phyloP scores from a whole-genome alignment of 2,113 vertebrate species.

The Oceanodroma tethys region DNA sequence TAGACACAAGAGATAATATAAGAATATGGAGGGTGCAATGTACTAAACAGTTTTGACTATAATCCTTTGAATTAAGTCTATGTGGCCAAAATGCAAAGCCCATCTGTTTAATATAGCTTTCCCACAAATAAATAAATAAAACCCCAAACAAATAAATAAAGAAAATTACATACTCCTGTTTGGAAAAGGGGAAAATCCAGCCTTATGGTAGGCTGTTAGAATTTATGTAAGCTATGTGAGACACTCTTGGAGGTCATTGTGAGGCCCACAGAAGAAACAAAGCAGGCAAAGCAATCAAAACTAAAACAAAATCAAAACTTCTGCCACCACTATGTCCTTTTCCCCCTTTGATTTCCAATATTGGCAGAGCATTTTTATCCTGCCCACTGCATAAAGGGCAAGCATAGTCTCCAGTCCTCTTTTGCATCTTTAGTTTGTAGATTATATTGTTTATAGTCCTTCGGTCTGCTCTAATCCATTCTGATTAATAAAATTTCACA shows the following conservation, averaged over 20 bases:
- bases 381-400: background rate
- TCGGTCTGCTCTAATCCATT: background rate
- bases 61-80: background rate
- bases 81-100: background rate
- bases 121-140: background rate
- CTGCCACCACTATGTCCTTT: background rate
- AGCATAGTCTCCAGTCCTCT: background rate
- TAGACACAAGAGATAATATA: background rate
- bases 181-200: background rate
- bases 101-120: background rate
- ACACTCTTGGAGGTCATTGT: background rate
- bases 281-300: background rate
- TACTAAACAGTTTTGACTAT: background rate
- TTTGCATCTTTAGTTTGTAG: background rate
- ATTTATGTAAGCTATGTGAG: background rate
- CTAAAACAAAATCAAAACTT: background rate
- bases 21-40: background rate
- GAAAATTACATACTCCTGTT: background rate
- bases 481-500: background rate
- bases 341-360: background rate
- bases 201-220: background rate
- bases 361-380: background rate
- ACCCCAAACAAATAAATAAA: background rate
- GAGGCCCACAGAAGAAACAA: background rate
- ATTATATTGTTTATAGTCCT: background rate